Base-by-base conservation (phyloP, 2,113 vertebrate genomes). In the Lota lota region DNA sequence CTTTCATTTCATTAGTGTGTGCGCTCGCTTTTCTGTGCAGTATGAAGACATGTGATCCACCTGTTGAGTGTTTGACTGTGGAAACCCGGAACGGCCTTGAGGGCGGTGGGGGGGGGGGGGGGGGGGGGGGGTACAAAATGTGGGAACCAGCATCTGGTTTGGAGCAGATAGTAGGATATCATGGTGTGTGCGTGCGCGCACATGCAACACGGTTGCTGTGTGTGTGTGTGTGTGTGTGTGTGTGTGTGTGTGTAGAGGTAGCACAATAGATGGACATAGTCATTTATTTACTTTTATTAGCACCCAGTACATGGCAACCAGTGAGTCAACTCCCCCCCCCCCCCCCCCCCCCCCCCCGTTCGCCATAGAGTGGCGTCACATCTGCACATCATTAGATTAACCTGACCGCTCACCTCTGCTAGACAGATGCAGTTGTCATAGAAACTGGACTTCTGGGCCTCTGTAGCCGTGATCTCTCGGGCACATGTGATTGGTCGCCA, bases 61-160 rank as follows among this genome's bases (percentile, higher is more conserved):
- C 70, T 5, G 59, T 5, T 1, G 59, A 56, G 22, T 69, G 60
- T 72, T 78, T 20, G 22, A 22, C 12, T 62, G 14, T 62, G 67
- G 57, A 16, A 4, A 19, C 63, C 22, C 73, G 70, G 61, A 64
- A 58, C 77, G 71, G 72, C 73, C 81, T 78, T 63, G 36, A 60
- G 63, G 16, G 58, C 22, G 22, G n/a, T n/a, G n/a, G n/a, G n/a
- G n/a, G n/a, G n/a, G n/a, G n/a, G n/a, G n/a, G n/a, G n/a, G n/a
- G n/a, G n/a, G n/a, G n/a, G n/a, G n/a, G n/a, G n/a, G n/a, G n/a
- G n/a, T n/a, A n/a, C 40, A 47, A n/a, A 2, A 4, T 67, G 79
- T 87, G 83, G 68, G 80, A 83, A 80, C 66, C 51, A 83, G 83
- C 83, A 87, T 79, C 72, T 84, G 82, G 21, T 21, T 53, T 67